Evolutionary conservation across 2,797 vertebrate species (phyloP).

Genomic region (Coilia nasus): DNA sequence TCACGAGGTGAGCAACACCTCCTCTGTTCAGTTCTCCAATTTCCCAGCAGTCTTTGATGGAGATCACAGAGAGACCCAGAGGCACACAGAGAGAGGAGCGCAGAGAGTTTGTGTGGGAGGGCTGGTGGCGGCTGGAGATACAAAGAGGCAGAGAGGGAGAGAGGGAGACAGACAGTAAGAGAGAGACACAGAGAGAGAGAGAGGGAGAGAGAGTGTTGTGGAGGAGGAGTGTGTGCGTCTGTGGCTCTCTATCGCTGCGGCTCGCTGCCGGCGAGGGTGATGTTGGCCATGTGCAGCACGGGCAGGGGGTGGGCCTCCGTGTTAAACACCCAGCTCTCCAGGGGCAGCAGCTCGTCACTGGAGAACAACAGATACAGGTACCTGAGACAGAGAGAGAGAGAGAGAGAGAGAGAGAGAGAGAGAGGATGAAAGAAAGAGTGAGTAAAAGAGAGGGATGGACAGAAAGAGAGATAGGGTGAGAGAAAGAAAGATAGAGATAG

Average conservation of each 20-base stretch:
- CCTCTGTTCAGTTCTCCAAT: neutral
- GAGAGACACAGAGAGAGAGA: conserved; percentile 46
- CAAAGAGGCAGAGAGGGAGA: too few species aligned
- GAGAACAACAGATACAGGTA: conserved; percentile 99
- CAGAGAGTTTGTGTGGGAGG: neutral
- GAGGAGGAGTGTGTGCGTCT: neutral
- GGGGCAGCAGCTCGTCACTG: conserved; percentile 91
- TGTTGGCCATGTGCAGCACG: conserved; percentile 92
- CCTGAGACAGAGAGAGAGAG: conserved; percentile 66
- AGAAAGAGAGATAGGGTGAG: neutral
- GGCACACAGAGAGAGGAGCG: too few species aligned
- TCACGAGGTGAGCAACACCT: neutral
- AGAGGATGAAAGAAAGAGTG: neutral
- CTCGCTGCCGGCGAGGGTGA: conserved; percentile 91
- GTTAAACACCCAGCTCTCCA: conserved; percentile 98
- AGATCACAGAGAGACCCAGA: neutral
- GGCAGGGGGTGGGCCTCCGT: conserved; percentile 97
- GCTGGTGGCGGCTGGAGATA: neutral
- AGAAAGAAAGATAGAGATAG: neutral
- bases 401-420: too few species aligned
- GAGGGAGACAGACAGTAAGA: conserved; percentile 6
- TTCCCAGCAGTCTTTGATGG: neutral
- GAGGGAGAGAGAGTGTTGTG: conserved; percentile 1
- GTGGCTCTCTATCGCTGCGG: conserved; percentile 80
- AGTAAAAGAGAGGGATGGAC: too few species aligned